Conservation (phyloP, 2,113 vertebrate species). For the Corydoras maculifer region DNA sequence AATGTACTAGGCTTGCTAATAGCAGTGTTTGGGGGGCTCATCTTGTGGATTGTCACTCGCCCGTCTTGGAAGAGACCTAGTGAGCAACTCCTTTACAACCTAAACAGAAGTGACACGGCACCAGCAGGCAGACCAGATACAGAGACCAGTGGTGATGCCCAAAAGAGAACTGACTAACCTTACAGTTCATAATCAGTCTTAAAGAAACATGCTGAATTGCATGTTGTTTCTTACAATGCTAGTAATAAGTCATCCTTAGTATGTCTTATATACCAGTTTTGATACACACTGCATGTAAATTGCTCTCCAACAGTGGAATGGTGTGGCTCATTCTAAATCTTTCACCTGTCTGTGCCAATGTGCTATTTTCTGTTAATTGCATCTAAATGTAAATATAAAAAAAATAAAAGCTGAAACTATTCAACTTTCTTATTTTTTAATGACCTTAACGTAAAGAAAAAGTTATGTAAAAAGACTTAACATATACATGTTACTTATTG, state of each 20-base stretch:
- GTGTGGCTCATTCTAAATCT: too few relatives aligned
- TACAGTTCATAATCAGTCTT: conserved; percentile 57
- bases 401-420: too few relatives aligned
- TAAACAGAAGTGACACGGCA: conserved; percentile 44
- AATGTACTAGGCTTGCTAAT: conserved; percentile 82
- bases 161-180: conserved; percentile 67
- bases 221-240: not conserved
- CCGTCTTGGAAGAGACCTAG: conserved; percentile 83
- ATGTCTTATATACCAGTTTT: too few relatives aligned
- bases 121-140: conserved; percentile 56
- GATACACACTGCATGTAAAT: too few relatives aligned
- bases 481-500: too few relatives aligned
- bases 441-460: not conserved
- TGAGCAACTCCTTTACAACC: conserved; percentile 53
- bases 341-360: too few relatives aligned
- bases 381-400: too few relatives aligned
- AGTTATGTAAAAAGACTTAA: too few relatives aligned
- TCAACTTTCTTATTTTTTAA: not conserved
- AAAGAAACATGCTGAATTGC: not conserved
- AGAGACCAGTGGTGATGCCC: conserved; percentile 63
- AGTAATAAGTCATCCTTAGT: too few relatives aligned
- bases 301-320: too few relatives aligned
- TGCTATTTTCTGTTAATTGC: too few relatives aligned
- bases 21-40: conserved; percentile 71
- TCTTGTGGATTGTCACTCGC: conserved; percentile 85